phyloP scores from a whole-genome alignment of 1,140 invertebrate genomes.

The Orchestia grillus region DNA sequence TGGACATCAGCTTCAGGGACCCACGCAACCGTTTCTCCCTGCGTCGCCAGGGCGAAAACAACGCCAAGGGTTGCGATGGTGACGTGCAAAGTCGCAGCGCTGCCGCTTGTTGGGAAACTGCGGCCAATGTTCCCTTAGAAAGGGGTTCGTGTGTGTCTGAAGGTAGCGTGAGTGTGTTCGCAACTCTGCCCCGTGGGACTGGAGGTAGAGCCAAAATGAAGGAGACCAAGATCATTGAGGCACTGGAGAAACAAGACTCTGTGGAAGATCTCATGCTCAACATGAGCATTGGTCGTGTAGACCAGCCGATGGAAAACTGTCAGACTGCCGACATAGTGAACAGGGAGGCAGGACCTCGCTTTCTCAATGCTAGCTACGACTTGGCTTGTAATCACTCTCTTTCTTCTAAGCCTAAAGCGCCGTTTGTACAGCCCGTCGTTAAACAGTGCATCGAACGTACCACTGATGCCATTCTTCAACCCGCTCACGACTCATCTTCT shows the following conservation, averaged over 20 bases:
- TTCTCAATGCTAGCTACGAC: conserved; percentile 32
- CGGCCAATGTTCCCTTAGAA: background rate
- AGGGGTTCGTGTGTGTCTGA: background rate
- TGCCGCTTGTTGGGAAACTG: background rate
- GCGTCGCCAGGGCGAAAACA: background rate
- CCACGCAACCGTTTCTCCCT: background rate
- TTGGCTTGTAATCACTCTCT: conserved; percentile 23
- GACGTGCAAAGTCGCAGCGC: background rate
- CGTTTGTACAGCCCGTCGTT: background rate
- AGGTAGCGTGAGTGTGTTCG: conserved; percentile 4
- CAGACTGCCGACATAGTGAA: conserved; percentile 4
- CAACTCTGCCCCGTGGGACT: conserved; percentile 11
- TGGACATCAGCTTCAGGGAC: conserved; percentile 26
- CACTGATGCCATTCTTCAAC: background rate
- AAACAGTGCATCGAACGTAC: background rate
- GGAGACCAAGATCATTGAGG: background rate
- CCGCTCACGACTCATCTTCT: background rate
- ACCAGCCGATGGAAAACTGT: conserved; percentile 55
- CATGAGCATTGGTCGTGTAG: conserved; percentile 66
- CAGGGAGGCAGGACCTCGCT: conserved; percentile 46
- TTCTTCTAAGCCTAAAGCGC: background rate
- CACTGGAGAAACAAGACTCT: conserved; percentile 67
- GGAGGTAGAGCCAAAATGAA: background rate
- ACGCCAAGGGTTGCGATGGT: background rate
- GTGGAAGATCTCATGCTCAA: conserved; percentile 72